A percentile compares a stretch with the other conserved stretches of the same genome.
Conservation (phyloP, 2,888 invertebrate species). For the Cremastinae sp. region DNA sequence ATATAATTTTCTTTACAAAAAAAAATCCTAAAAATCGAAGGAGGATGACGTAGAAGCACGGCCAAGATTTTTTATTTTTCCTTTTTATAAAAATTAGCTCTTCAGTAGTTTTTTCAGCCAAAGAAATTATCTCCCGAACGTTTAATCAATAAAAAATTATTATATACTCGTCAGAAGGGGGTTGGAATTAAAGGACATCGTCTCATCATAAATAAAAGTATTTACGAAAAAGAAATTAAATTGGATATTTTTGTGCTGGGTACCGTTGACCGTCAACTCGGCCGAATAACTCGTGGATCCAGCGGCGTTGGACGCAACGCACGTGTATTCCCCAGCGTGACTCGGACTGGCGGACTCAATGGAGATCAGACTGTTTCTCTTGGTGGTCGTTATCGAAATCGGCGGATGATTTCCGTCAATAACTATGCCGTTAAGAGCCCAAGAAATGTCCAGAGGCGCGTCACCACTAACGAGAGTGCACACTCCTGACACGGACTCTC, state of each 20-base stretch:
- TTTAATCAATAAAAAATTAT: too few relatives aligned
- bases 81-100: too few relatives aligned
- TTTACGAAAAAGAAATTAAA: neutral
- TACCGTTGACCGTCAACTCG: slow-evolving; percentile 83
- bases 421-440: slow-evolving; percentile 86
- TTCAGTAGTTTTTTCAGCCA: too few relatives aligned
- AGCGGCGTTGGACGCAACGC: slow-evolving; percentile 84
- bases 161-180: too few relatives aligned
- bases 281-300: slow-evolving; percentile 81
- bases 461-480: slow-evolving; percentile 88
- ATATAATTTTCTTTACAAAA: neutral
- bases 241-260: slow-evolving; percentile 71
- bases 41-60: slow-evolving; percentile 48
- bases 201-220: too few relatives aligned
- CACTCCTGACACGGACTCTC: slow-evolving; percentile 85
- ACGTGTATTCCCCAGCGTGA: slow-evolving; percentile 87
- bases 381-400: slow-evolving; percentile 76
- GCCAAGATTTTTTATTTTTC: slow-evolving; percentile 35
- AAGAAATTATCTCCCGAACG: too few relatives aligned
- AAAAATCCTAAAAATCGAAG: neutral
- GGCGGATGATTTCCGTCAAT: slow-evolving; percentile 79
- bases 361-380: slow-evolving; percentile 82
- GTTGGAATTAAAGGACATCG: neutral
- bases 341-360: slow-evolving; percentile 84
- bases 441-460: slow-evolving; percentile 87